These are phyloP conservation scores for Brachyptera risi DNA, from an alignment of 2,888 invertebrate genomes.

Conservation along the genomic window DNA sequence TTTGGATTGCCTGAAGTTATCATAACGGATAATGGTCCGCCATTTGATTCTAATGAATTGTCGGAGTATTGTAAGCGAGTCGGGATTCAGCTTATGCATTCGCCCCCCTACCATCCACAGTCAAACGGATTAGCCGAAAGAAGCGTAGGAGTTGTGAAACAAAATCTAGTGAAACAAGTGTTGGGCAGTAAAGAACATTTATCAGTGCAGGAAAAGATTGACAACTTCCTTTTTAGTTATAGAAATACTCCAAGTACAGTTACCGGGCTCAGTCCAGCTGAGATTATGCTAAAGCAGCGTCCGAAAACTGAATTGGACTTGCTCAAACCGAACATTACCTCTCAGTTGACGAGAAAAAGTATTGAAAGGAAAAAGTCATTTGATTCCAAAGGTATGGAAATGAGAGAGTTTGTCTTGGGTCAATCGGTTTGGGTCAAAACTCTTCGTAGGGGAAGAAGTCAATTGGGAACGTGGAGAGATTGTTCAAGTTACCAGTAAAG, in stretches of 20 bases:
- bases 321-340: background rate
- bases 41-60: constrained; percentile 37
- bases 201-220: constrained; percentile 2
- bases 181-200: background rate
- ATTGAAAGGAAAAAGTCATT: too few relatives aligned
- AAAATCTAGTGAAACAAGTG: background rate
- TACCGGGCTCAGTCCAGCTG: constrained; percentile 28
- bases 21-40: constrained; percentile 37
- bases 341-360: too few relatives aligned
- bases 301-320: constrained; percentile 21
- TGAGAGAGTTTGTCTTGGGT: too few relatives aligned
- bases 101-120: constrained; percentile 35
- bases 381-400: too few relatives aligned
- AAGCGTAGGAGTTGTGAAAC: background rate
- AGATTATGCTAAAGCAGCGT: constrained; percentile 26
- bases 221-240: background rate
- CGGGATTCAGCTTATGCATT: constrained; percentile 31
- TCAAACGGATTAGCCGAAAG: constrained; percentile 30
- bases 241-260: background rate
- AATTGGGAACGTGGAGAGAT: too few relatives aligned
- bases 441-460: too few relatives aligned
- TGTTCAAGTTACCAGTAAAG: too few relatives aligned
- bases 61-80: constrained; percentile 28
- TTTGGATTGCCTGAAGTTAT: constrained; percentile 36
- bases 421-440: too few relatives aligned